Evolutionary conservation across 2,888 invertebrate species (phyloP), one percentile per base, ranked within the genome.

Genomic region (Gortyna flavago): DNA sequence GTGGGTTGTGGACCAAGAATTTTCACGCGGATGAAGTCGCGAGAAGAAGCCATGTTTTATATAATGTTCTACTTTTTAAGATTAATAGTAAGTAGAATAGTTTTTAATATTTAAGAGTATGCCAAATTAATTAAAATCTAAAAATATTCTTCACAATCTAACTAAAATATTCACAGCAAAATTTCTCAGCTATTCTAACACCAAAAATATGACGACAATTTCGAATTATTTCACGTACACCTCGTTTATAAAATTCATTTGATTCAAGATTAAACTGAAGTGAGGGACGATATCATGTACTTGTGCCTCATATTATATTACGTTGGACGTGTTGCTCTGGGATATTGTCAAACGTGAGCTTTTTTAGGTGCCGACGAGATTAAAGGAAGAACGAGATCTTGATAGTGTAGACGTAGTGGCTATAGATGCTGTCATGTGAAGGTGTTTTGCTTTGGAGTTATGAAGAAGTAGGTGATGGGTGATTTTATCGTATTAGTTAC

Each of bases 351-450:
- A 83, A 92, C 91, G 91, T 91, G 92, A 89, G 89, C 84, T 85
- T 86, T 90, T 91, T 90, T 90, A 90, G 92, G 92, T 90, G 90
- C 91, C 90, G 90, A 89, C 91, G 86, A 85, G 87, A 85, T 87
- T 69, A 77, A 75, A 76, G 25, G 41, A 68, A 59, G 44, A 41
- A 65, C n/a, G n/a, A n/a, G n/a, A 84, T 86, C 79, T 79, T 85
- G 85, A 87, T 86, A 81, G 54, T 73, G 74, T 75, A 48, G 38
- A 69, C 41, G 51, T 38, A 61, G 73, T 59, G n/a, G 68, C 68
- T 54, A 11, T 54, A 16, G 72, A 35, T 65, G 68, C n/a, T 51
- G n/a, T 62, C 57, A 67, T 51, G 62, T 59, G 44, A 35, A 68
- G 85, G 83, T 81, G 77, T 85, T 72, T 38, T 59, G 25, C 44